Percentiles rank a stretch among this genome's conserved stretches.
Conservation (phyloP, 2,113 vertebrate species). For the Chaenocephalus aceratus region DNA sequence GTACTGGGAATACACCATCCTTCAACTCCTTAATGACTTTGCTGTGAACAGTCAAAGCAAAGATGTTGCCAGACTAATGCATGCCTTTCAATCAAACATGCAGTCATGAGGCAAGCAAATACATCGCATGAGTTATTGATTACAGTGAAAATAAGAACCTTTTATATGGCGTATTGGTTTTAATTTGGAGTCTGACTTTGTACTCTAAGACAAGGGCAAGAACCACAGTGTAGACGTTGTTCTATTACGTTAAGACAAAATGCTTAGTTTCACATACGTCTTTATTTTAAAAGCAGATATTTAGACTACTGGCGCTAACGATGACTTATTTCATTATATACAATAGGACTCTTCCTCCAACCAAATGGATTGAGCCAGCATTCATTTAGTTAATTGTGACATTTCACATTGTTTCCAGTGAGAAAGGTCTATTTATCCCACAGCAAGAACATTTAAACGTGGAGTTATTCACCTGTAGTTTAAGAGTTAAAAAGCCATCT, state of each 20-base stretch:
- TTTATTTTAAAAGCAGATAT: neutral
- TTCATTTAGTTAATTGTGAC: neutral
- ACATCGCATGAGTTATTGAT: neutral
- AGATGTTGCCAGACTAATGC: neutral
- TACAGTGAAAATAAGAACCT: neutral
- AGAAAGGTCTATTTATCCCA: neutral
- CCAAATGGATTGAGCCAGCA: neutral
- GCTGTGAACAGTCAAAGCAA: slow-evolving; percentile 20
- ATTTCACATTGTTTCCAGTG: neutral
- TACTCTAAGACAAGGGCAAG: neutral
- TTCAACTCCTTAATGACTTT: slow-evolving; percentile 5
- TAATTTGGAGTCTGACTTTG: neutral
- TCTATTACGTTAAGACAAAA: no score
- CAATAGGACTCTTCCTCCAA: neutral
- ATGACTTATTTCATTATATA: neutral
- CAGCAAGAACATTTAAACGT: neutral
- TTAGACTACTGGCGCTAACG: neutral
- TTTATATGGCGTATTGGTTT: neutral
- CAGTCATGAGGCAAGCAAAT: neutral
- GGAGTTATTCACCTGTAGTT: neutral
- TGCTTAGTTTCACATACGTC: neutral
- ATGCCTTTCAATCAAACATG: neutral
- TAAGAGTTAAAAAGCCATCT: neutral
- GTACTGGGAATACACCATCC: neutral
- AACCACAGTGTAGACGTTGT: neutral